Evolutionary conservation across 2,113 vertebrate genomes (phyloP), one percentile per base, ranked within the genome.

Genomic region (Polypterus bichir): DNA sequence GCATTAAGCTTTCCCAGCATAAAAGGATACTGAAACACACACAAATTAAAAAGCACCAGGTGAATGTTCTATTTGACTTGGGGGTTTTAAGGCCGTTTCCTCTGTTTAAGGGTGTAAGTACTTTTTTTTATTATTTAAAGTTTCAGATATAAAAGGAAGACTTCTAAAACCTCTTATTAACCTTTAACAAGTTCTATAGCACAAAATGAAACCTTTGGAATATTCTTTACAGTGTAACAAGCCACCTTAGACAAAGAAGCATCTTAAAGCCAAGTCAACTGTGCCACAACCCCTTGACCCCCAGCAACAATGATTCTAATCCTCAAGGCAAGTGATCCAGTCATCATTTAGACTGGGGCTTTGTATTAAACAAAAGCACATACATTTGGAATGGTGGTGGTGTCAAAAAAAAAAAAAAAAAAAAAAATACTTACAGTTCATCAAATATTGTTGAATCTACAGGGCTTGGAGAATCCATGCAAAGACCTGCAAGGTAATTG

Each of bases 401-500:
- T n/a, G n/a, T 7, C 5, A 2, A 46, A 4, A 9, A 2, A 8
- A 2, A 46, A 4, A 9, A 2, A 27, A 27, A 8, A 3, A 46
- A 4, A 9, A 44, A 54, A 47, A n/a, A n/a, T 64, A 91, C 91
- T 90, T 79, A 94, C 92, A 67, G 66, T 10, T 88, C 79, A 3
- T 90, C 88, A 8, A 86, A 71, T 62, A 76, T 79, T 3, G 69
- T 53, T 2, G 70, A 48, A 45, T 94, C 88, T 73, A 86, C 46
- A 49, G 86, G 85, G 49, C 83, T 86, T 1, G 86, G 88, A 47
- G 73, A 85, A 60, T 94, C 92, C 80, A 88, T 73, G 59, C 86
- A 86, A 4, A 94, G 79, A 62, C 91, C 93, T 96, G 71, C 3
- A 62, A 58, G 27, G 27, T 27, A 27, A 27, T 27, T 1, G 27